A percentile compares a stretch with the other conserved stretches of the same genome.
phyloP scores from a whole-genome alignment of 2,888 invertebrate species.

The Mythimna impura region DNA sequence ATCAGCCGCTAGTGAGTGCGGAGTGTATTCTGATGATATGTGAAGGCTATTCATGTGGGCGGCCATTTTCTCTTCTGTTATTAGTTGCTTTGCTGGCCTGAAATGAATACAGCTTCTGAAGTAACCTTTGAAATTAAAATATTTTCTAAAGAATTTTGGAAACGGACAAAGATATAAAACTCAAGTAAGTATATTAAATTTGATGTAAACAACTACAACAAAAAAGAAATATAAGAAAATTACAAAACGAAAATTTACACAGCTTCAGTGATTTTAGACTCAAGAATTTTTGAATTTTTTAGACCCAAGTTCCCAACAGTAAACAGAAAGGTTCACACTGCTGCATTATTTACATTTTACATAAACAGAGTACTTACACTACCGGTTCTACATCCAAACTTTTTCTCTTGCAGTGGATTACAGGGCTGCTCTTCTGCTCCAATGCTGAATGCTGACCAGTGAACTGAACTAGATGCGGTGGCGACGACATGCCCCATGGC shows the following conservation, averaged over 20 bases:
- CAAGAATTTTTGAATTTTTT: not conserved
- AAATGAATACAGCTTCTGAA: constrained; percentile 37
- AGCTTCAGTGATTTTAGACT: not conserved
- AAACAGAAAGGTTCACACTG: not conserved
- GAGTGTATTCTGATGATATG: constrained; percentile 90
- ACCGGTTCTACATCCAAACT: constrained; percentile 83
- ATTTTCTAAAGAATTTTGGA: not conserved
- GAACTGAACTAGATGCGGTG: constrained; percentile 86
- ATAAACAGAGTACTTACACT: constrained; percentile 84
- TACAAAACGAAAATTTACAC: not conserved
- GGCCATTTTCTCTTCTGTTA: constrained; percentile 96
- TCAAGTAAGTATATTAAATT: not conserved
- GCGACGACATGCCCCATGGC: constrained; percentile 87
- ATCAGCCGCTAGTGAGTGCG: constrained; percentile 74
- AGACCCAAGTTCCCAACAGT: not conserved
- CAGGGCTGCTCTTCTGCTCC: constrained; percentile 71
- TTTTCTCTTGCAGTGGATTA: constrained; percentile 85
- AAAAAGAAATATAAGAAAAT: not conserved
- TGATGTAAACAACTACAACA: not conserved
- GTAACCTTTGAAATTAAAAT: not conserved
- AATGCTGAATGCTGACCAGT: constrained; percentile 79
- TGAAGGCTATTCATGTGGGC: constrained; percentile 94
- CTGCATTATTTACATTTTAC: not conserved
- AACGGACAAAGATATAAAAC: not conserved
- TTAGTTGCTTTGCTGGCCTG: constrained; percentile 93